These are phyloP conservation scores for Hymenochirus boettgeri DNA, from an alignment of 2,113 vertebrate genomes.

Conservation along the genomic window DNA sequence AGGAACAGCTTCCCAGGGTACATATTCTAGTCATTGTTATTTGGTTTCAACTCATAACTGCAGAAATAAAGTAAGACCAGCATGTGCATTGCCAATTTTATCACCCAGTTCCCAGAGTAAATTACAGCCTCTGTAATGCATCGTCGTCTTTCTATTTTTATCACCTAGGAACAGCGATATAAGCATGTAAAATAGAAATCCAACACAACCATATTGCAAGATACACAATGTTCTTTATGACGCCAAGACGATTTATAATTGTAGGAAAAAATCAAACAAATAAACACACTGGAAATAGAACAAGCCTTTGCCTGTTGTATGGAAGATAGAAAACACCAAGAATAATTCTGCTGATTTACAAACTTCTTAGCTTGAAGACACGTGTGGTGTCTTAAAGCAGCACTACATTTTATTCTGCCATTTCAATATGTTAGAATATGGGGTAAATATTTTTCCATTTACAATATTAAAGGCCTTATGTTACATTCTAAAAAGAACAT, in stretches of 20 bases:
- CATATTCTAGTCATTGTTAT: constrained; percentile 39
- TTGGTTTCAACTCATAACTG: constrained; percentile 41
- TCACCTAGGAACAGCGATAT: constrained; percentile 37
- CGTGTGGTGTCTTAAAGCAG: no score
- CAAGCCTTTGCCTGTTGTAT: constrained; percentile 19
- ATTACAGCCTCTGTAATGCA: constrained; percentile 38
- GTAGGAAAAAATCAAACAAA: constrained; percentile 3
- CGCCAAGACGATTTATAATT: constrained; percentile 31
- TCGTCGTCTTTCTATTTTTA: constrained; percentile 41
- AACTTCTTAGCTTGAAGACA: neutral
- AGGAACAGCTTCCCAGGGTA: constrained; percentile 39
- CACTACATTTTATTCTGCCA: no score
- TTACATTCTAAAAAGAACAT: no score
- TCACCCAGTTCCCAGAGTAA: constrained; percentile 39
- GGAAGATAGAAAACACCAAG: neutral
- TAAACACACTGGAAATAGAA: constrained; percentile 7
- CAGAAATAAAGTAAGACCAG: constrained; percentile 36
- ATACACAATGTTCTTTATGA: constrained; percentile 40
- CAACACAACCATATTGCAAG: constrained; percentile 32
- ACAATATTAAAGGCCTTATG: no score
- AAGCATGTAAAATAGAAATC: constrained; percentile 42
- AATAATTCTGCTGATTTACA: constrained; percentile 1
- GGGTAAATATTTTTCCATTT: no score
- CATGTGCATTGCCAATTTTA: constrained; percentile 35
- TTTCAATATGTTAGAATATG: no score